A percentile compares a stretch with the other conserved stretches of the same genome.
Conservation (phyloP, 2,797 vertebrate genomes). For the Ctenopoma kingsleyae region DNA sequence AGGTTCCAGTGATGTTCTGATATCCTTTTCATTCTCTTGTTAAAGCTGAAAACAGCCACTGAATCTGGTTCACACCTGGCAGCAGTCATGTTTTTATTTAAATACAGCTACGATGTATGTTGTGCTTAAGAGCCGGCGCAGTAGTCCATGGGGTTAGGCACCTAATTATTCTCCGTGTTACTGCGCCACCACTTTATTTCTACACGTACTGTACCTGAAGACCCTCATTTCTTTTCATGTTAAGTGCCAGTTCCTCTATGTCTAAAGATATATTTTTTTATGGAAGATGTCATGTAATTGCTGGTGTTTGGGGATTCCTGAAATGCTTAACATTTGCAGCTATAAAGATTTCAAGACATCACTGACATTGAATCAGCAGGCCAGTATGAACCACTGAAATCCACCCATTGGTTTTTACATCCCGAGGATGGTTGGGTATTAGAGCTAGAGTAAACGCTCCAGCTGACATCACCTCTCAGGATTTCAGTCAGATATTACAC, state of each 20-base stretch:
- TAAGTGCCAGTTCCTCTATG: constrained; percentile 22
- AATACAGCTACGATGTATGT: constrained; percentile 8
- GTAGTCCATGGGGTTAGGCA: constrained; percentile 1
- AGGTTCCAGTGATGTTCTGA: constrained; percentile 67
- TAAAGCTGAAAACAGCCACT: constrained; percentile 2
- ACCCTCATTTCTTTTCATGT: neutral
- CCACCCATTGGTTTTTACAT: constrained; percentile 10
- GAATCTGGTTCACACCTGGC: constrained; percentile 17
- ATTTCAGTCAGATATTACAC: constrained; percentile 49
- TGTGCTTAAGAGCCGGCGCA: constrained; percentile 12
- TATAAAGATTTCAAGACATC: constrained; percentile 1
- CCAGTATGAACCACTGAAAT: constrained; percentile 6
- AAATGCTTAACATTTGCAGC: neutral
- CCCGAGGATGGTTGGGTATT: constrained; percentile 24
- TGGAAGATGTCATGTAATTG: neutral
- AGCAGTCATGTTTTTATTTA: neutral
- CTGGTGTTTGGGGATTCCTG: neutral
- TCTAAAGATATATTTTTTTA: neutral
- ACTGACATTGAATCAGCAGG: constrained; percentile 26
- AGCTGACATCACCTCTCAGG: constrained; percentile 46
- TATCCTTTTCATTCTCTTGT: constrained; percentile 6
- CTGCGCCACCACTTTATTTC: constrained; percentile 11
- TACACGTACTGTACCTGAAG: constrained; percentile 10
- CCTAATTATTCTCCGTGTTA: constrained; percentile 24
- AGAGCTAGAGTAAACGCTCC: constrained; percentile 18